phyloP scores from a whole-genome alignment of 2,113 vertebrate species.

The Brachyistius frenatus region DNA sequence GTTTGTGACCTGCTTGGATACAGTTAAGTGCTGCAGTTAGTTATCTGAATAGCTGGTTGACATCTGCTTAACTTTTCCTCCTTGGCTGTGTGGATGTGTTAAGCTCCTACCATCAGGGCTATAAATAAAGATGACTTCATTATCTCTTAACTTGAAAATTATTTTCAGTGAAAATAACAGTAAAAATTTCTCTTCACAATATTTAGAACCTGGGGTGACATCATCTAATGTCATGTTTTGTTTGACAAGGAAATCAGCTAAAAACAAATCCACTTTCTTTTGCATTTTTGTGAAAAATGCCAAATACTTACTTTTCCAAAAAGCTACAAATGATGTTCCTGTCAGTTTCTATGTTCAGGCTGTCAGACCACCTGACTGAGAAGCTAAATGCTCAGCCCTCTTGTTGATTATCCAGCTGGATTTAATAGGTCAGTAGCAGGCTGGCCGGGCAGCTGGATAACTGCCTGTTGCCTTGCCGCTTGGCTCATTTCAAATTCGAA shows the following conservation, averaged over 20 bases:
- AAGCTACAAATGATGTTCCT: background rate
- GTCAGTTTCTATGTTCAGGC: background rate
- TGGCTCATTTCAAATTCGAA: constrained; percentile 41
- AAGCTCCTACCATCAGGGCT: background rate
- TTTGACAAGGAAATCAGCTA: too few relatives aligned
- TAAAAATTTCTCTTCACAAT: too few relatives aligned
- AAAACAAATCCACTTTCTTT: background rate
- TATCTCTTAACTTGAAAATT: too few relatives aligned
- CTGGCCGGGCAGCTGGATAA: constrained; percentile 23
- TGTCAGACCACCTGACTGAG: background rate
- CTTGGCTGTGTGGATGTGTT: background rate
- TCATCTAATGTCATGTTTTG: too few relatives aligned
- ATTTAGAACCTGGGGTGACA: too few relatives aligned
- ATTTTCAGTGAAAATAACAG: too few relatives aligned
- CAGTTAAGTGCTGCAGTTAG: background rate
- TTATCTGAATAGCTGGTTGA: background rate
- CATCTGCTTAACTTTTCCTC: background rate
- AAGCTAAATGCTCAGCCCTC: constrained; percentile 27
- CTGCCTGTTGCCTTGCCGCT: constrained; percentile 24
- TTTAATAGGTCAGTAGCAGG: constrained; percentile 38
- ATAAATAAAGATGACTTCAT: too few relatives aligned
- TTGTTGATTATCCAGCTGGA: constrained; percentile 37
- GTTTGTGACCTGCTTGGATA: background rate
- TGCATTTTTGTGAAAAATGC: background rate
- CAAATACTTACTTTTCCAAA: background rate